Evolutionary conservation across 1,140 invertebrate genomes (phyloP), one percentile per base, ranked within the genome.

Genomic region (Micrasema longulum): DNA sequence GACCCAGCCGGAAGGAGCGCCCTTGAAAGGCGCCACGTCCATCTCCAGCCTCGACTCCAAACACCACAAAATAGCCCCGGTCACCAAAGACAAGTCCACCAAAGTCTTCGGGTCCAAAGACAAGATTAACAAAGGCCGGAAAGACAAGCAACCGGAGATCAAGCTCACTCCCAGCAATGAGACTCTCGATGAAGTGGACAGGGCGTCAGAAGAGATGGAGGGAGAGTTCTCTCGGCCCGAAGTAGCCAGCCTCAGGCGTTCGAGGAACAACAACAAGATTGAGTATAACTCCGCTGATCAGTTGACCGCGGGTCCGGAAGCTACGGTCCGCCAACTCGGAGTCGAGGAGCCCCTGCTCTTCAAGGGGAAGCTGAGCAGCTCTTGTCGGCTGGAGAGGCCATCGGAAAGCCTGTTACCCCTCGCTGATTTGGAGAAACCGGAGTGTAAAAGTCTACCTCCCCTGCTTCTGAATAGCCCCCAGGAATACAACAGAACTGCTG

Each of bases 11-110:
- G 57, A 23, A 31, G 38, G 78, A 16, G 79, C 60, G 38, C 68
- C 79, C 11, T 68, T 85, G 16, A 85, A 84, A 64, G 84, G 82
- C 18, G 84, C 85, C 66, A 79, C 87, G 71, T 83, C 87, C 35
- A 80, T 86, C 71, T 82, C 86, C 71, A 87, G 85, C 77, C 80
- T 85, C 76, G 83, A 84, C 77, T 86, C 82, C 6, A 84, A 87
- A 75, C 85, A 86, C 71, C 86, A 87, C 79, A 86, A 87, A 76
- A 82, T 87, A n/a, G 81, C 84, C 31, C 83, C 85, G 43, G 80
- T 82, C 4, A 80, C 82, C 1, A 78, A 85, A 75, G 82, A 83
- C 11, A 86, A 85, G 73, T 71, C 79, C 0, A 70, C 82, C 0
- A 86, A 86, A 62, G 81, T 84, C 65, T 84, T 84, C 72, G 83